Percentiles rank a stretch among this genome's conserved stretches.
Conservation (phyloP, 1,140 invertebrate genomes). For the Drosophila micromelanica region DNA sequence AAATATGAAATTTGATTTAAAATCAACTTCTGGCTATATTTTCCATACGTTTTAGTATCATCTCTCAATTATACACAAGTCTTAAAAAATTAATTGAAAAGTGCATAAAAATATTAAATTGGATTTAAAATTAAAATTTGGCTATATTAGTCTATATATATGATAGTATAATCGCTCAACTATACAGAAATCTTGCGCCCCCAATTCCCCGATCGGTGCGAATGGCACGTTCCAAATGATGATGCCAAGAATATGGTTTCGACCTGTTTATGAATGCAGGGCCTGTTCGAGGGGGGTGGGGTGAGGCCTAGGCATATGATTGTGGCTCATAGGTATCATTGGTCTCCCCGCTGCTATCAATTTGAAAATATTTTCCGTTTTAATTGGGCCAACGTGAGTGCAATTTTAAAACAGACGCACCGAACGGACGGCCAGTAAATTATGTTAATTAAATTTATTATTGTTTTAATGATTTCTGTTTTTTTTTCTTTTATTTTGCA, state of each 20-base stretch:
- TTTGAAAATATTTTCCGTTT: constrained; percentile 22
- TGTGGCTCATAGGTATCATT: neutral
- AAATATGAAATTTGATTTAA: neutral
- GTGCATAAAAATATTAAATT: neutral
- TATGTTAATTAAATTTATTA: constrained; percentile 39
- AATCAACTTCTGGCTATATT: constrained; percentile 9
- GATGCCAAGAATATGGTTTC: constrained; percentile 10
- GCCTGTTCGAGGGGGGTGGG: neutral
- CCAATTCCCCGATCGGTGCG: constrained; percentile 12
- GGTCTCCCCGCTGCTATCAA: neutral
- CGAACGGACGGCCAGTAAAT: constrained; percentile 21
- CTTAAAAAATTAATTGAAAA: constrained; percentile 10
- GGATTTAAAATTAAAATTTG: constrained; percentile 2
- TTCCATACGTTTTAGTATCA: neutral
- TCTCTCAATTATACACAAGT: no score
- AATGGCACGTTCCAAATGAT: constrained; percentile 28
- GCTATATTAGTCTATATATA: neutral
- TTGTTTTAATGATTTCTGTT: constrained; percentile 6
- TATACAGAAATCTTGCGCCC: neutral
- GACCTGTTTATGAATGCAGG: constrained; percentile 25
- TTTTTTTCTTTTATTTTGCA: no score
- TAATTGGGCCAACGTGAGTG: constrained; percentile 40
- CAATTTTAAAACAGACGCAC: constrained; percentile 27
- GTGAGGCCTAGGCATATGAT: neutral
- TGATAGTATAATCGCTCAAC: no score